Conservation (phyloP, 1,140 invertebrate genomes). For the Aphis gossypii region DNA sequence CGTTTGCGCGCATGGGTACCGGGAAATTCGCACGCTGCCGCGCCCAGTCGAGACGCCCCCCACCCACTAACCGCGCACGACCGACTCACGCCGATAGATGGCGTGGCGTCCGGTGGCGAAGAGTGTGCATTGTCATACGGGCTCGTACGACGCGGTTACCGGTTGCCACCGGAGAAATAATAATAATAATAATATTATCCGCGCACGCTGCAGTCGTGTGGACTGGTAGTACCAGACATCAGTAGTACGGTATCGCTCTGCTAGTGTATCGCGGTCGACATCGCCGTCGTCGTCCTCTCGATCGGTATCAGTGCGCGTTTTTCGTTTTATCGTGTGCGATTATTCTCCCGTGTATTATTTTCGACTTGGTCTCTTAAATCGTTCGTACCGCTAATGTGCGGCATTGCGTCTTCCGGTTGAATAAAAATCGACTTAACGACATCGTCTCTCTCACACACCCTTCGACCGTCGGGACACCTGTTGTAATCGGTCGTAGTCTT, state of each 20-base stretch:
- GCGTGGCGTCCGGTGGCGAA: neutral
- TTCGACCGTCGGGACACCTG: neutral
- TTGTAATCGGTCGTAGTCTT: too few species aligned
- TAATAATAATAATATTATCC: neutral
- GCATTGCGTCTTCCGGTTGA: neutral
- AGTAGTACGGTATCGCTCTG: neutral
- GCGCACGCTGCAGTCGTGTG: neutral
- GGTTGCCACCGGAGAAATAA: conserved; percentile 19
- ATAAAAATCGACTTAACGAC: neutral
- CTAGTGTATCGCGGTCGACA: neutral
- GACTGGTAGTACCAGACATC: neutral
- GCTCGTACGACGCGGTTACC: neutral
- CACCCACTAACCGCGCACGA: neutral
- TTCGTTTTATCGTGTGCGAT: neutral
- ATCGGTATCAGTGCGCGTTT: neutral
- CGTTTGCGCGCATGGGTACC: neutral
- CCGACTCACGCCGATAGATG: neutral
- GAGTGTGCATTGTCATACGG: neutral
- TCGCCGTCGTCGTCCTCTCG: neutral
- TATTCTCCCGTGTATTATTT: neutral
- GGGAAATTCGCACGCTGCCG: neutral
- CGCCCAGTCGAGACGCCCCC: neutral
- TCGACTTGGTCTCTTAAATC: neutral
- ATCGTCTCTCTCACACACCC: neutral
- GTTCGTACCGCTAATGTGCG: neutral